Base-by-base conservation (phyloP, 2,113 vertebrate species). In the Sphaerodactylus townsendi region DNA sequence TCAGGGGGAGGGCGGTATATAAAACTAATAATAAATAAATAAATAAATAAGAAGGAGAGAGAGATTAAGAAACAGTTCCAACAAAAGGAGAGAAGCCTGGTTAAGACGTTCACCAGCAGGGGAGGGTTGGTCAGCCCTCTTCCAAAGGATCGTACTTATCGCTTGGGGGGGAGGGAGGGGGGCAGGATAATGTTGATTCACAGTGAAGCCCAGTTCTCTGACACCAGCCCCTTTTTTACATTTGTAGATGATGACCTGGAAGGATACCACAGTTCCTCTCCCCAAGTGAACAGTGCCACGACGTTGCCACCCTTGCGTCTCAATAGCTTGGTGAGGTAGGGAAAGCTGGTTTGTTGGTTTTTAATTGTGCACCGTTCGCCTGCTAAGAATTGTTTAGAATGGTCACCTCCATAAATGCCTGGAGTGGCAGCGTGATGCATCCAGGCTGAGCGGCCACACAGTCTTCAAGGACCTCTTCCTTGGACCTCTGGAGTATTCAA, bases 231-330 rank as follows among this genome's bases (percentile, higher is more conserved):
- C 70, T 5, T 84, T 90, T 41, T 87, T 91, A 85, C 82, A 2
- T 92, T 88, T 85, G 4, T 85, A 96, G 96, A 77, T 48, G 3
- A 72, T 86, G 79, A 71, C 72, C 78, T 79, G 80, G 78, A 82
- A 84, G 88, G 69, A 35, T 30, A 4, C 79, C 0, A 33, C 82
- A 65, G 2, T 72, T 84, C 0, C 72, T 0, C 1, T 75, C 37
- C 0, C 15, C 14, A 14, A 35, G 0, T 25, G 17, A 30, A 66
- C 5, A 0, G 69, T 46, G 66, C 68, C 53, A 56, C 28, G 39
- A 5, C 62, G 87, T 73, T 56, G 68, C 0, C 0, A 23, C 81
- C 0, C 10, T 65, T 11, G 23, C 80, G 65, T 78, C 28, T 1
- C 7, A 0, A 8, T 79, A 14, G 71, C 81, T 17, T 68, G 13